phyloP scores from a whole-genome alignment of 2,888 invertebrate genomes.

The Drosophila diplacantha region DNA sequence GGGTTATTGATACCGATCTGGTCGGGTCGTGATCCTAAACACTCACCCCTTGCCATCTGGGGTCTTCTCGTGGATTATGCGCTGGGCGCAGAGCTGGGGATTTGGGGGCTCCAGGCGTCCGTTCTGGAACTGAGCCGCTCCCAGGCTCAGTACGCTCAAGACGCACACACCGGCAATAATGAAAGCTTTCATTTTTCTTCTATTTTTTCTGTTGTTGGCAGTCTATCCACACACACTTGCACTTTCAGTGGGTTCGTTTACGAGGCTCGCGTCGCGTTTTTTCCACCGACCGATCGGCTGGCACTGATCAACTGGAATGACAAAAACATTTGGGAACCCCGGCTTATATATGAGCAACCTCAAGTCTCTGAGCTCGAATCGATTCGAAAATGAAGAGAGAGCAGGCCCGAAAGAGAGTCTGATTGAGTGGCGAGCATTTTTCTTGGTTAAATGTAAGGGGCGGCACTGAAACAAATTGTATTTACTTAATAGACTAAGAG shows the following conservation, averaged over 20 bases:
- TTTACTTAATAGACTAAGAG: background rate
- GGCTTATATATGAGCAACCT: conserved; percentile 72
- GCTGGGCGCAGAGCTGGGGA: conserved; percentile 86
- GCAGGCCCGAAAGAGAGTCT: conserved; percentile 13
- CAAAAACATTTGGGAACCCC: conserved; percentile 71
- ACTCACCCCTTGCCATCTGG: conserved; percentile 84
- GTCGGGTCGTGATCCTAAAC: background rate
- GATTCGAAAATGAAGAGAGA: conserved; percentile 12
- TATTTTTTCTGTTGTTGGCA: conserved; percentile 29
- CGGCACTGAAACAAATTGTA: conserved; percentile 1
- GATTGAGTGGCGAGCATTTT: conserved; percentile 6
- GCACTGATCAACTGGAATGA: conserved; percentile 70
- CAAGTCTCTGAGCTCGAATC: conserved; percentile 12
- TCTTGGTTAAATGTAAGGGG: conserved; percentile 1
- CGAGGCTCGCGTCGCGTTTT: conserved; percentile 26
- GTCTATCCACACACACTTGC: conserved; percentile 51
- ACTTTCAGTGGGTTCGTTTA: conserved; percentile 55
- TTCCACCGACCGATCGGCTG: conserved; percentile 55
- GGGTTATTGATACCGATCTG: background rate
- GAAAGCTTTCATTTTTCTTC: conserved; percentile 75
- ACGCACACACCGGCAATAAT: conserved; percentile 78
- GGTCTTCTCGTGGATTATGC: conserved; percentile 84
- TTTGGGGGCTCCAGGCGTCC: conserved; percentile 89
- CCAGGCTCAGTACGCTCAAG: conserved; percentile 74
- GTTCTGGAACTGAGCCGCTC: conserved; percentile 84